phyloP scores from a whole-genome alignment of 2,888 invertebrate genomes.

The Tiphia femorata region DNA sequence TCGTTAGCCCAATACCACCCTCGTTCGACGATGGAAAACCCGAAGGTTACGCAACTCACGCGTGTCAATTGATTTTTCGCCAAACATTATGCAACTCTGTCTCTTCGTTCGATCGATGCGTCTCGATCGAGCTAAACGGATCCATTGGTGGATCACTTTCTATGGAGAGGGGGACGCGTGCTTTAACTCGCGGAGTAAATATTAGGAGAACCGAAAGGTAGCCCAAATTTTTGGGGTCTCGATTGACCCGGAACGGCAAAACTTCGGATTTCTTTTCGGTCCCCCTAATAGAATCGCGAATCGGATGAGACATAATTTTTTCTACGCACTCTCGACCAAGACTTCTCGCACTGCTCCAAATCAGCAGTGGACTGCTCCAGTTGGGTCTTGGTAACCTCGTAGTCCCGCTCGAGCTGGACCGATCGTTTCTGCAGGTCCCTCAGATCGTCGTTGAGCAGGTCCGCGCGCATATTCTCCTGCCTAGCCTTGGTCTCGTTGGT shows the following conservation, averaged over 20 bases:
- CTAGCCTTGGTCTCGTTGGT: conserved; percentile 75
- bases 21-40: too few relatives aligned
- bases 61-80: too few relatives aligned
- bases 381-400: conserved; percentile 87
- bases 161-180: neutral
- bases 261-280: neutral
- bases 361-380: conserved; percentile 91
- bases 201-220: too few relatives aligned
- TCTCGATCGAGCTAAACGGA: too few relatives aligned
- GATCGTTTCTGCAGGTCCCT: conserved; percentile 96
- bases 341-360: conserved; percentile 95
- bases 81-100: too few relatives aligned
- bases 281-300: neutral
- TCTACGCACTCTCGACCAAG: conserved; percentile 77
- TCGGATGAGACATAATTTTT: too few relatives aligned
- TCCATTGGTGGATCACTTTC: neutral
- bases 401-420: conserved; percentile 91
- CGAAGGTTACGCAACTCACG: too few relatives aligned
- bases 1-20: too few relatives aligned
- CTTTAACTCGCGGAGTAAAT: too few relatives aligned
- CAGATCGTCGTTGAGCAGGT: conserved; percentile 88
- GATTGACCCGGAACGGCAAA: too few relatives aligned
- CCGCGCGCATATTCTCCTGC: conserved; percentile 69
- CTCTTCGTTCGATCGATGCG: too few relatives aligned
- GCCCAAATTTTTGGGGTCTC: too few relatives aligned